Evolutionary conservation across 2,888 invertebrate species (phyloP).

Genomic region (Papilio protenor): DNA sequence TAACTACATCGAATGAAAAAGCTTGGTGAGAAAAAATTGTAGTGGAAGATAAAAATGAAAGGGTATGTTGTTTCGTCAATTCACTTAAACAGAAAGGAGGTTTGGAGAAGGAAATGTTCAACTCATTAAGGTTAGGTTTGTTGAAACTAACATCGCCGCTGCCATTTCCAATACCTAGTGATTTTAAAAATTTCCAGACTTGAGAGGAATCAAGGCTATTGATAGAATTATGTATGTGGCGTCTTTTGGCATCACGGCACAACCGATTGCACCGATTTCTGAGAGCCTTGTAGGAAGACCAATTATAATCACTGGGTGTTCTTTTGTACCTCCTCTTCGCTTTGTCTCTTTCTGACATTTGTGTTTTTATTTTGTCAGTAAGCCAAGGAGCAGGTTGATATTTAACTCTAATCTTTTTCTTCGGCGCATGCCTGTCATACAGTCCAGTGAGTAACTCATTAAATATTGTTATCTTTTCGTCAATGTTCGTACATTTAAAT

Average conservation of each 20-base stretch:
- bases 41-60: background rate
- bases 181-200: constrained; percentile 31
- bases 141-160: background rate
- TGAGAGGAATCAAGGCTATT: background rate
- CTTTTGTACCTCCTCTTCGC: constrained; percentile 31
- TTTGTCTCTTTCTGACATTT: constrained; percentile 27
- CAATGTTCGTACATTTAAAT: constrained; percentile 1
- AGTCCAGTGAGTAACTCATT: constrained; percentile 14
- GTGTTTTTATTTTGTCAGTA: constrained; percentile 22
- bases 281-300: background rate
- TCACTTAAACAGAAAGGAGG: background rate
- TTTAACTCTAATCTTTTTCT: constrained; percentile 32
- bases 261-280: constrained; percentile 25
- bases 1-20: constrained; percentile 2
- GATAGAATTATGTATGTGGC: constrained; percentile 38
- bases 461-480: constrained; percentile 31
- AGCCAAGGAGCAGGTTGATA: constrained; percentile 45
- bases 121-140: background rate
- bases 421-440: constrained; percentile 39
- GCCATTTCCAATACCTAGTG: constrained; percentile 29
- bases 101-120: background rate
- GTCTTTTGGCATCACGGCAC: constrained; percentile 31
- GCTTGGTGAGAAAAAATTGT: background rate
- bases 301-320: constrained; percentile 9
- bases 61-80: background rate